A percentile compares a stretch with the other conserved stretches of the same genome.
Conservation (phyloP, 2,113 vertebrate genomes). For the Oryzias woworae region DNA sequence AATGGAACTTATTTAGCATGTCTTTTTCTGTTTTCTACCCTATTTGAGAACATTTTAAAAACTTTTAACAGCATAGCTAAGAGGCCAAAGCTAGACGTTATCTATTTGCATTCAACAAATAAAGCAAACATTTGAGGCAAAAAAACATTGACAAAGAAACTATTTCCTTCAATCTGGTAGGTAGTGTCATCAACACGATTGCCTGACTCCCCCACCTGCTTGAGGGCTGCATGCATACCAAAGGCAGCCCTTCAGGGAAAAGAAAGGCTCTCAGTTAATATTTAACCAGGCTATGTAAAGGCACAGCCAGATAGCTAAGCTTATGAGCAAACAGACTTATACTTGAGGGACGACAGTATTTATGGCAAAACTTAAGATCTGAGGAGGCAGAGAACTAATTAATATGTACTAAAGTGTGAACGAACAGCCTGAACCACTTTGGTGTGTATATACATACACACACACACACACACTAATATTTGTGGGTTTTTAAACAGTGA, state of each 20-base stretch:
- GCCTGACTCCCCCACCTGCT: constrained; percentile 4
- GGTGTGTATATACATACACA: background rate
- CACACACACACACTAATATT: background rate
- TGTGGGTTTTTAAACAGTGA: too few species aligned
- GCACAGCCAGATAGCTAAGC: constrained; percentile 49
- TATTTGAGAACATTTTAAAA: background rate
- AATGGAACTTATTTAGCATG: too few species aligned
- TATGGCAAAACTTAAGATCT: constrained; percentile 11
- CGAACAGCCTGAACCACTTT: background rate
- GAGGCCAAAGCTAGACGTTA: background rate
- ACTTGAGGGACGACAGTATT: constrained; percentile 27
- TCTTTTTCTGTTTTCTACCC: background rate
- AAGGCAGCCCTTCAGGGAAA: constrained; percentile 34
- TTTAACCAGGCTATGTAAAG: constrained; percentile 65
- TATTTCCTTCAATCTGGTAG: constrained; percentile 37
- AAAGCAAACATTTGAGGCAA: constrained; percentile 2
- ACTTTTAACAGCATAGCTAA: background rate
- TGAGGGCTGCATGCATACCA: constrained; percentile 54
- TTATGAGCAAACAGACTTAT: constrained; percentile 55
- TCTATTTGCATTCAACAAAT: constrained; percentile 1
- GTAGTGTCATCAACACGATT: constrained; percentile 36
- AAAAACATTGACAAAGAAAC: background rate
- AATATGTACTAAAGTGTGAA: constrained; percentile 1
- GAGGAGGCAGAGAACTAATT: constrained; percentile 6
- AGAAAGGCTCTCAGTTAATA: constrained; percentile 63